These are phyloP conservation scores for Leptinotarsa defecta DNA, from an alignment of 1,140 invertebrate species.

Conservation along the genomic window DNA sequence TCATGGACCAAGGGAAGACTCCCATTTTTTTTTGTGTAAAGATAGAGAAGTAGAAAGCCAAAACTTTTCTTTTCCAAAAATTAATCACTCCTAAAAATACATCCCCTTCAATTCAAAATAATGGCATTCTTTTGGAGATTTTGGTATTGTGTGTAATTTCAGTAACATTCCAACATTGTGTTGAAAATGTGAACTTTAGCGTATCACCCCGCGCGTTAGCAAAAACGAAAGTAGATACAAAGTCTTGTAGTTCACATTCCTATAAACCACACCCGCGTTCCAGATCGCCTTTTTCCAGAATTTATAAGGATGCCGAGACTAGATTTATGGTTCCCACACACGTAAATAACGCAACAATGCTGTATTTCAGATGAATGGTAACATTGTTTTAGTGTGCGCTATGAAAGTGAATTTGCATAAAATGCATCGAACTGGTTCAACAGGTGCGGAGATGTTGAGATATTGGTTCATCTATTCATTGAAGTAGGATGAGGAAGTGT, in stretches of 20 bases:
- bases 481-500: not conserved
- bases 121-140: too few relatives aligned
- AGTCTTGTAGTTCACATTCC: conserved; percentile 27
- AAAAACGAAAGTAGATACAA: conserved; percentile 6
- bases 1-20: too few relatives aligned
- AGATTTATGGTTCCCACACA: conserved; percentile 27
- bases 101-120: too few relatives aligned
- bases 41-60: too few relatives aligned
- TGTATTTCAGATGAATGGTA: conserved; percentile 27
- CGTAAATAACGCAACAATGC: conserved; percentile 27
- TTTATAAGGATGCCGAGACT: conserved; percentile 17
- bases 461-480: conserved; percentile 9
- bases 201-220: too few relatives aligned
- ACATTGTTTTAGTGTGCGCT: conserved; percentile 22
- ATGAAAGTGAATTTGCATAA: conserved; percentile 23
- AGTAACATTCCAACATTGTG: too few relatives aligned
- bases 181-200: not conserved
- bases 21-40: too few relatives aligned
- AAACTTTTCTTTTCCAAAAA: too few relatives aligned
- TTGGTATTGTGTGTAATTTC: too few relatives aligned
- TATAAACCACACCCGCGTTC: conserved; percentile 21
- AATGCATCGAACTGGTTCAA: conserved; percentile 16
- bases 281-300: conserved; percentile 19
- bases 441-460: conserved; percentile 16
- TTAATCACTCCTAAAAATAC: too few relatives aligned